Conservation (phyloP, 1,140 invertebrate species). For the Drosophila kurseongensis region DNA sequence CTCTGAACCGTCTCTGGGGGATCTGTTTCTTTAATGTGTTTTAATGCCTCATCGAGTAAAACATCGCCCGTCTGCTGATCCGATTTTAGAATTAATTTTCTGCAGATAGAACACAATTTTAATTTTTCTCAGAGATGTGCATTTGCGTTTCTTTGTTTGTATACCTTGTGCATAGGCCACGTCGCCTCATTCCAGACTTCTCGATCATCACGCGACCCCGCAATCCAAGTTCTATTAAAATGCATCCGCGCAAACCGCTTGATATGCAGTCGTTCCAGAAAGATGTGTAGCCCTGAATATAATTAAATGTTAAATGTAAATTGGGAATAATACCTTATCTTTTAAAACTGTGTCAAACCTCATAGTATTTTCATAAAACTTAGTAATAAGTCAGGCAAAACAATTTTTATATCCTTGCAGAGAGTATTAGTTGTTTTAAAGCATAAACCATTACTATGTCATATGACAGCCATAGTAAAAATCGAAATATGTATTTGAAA, state of each 20-base stretch:
- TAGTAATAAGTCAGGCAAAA: too few species aligned
- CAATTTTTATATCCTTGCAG: background rate
- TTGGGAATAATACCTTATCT: background rate
- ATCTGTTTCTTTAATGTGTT: constrained; percentile 99
- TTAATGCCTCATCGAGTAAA: constrained; percentile 98
- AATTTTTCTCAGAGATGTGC: constrained; percentile 1
- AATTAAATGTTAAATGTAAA: background rate
- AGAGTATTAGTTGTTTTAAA: background rate
- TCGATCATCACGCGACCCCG: constrained; percentile 98
- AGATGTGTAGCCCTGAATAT: constrained; percentile 97
- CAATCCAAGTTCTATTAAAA: constrained; percentile 98
- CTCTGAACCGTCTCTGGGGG: constrained; percentile 98
- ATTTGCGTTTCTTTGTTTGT: background rate
- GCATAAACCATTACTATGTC: too few species aligned
- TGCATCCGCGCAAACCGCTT: constrained; percentile 98
- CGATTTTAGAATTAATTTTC: constrained; percentile 88
- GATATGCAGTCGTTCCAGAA: constrained; percentile 99
- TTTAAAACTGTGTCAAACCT: background rate
- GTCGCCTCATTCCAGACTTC: constrained; percentile 97
- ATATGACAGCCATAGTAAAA: too few species aligned
- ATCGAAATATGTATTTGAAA: too few species aligned
- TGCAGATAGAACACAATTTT: constrained; percentile 35
- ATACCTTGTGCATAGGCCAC: constrained; percentile 94
- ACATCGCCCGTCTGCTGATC: constrained; percentile 99
- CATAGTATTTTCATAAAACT: too few species aligned